Conservation (phyloP, 2,888 invertebrate species). For the Monochamus alternatus region DNA sequence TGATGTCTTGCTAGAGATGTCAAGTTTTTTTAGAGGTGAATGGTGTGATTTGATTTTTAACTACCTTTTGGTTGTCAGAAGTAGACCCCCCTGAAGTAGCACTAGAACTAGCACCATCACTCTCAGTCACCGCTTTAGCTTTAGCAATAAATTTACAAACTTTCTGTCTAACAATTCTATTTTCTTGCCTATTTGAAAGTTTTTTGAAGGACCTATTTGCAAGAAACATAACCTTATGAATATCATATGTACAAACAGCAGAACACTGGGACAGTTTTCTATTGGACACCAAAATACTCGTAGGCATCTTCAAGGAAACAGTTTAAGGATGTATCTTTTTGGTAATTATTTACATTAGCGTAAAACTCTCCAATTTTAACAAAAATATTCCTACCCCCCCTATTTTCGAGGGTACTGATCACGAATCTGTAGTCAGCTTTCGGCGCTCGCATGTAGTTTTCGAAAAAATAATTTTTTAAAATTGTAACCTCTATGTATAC, state of each 20-base stretch:
- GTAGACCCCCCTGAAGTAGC: background rate
- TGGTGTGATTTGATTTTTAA: background rate
- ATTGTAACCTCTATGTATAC: too few species aligned
- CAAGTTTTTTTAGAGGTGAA: background rate
- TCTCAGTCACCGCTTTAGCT: background rate
- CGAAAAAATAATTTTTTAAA: too few species aligned
- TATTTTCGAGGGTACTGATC: too few species aligned
- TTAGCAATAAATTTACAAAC: background rate
- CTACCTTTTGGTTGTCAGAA: background rate
- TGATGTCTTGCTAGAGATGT: background rate
- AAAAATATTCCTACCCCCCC: too few species aligned
- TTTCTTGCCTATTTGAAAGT: background rate
- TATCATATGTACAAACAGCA: background rate
- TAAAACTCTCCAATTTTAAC: too few species aligned
- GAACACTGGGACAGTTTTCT: background rate
- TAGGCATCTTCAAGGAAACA: background rate
- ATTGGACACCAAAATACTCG: background rate
- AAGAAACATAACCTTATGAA: background rate
- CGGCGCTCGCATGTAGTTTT: too few species aligned
- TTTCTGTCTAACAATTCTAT: background rate
- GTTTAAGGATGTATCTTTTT: background rate
- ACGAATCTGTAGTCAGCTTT: too few species aligned
- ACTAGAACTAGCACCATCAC: background rate
- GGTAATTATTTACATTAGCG: too few species aligned
- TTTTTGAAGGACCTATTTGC: background rate